Percentiles rank a stretch among this genome's conserved stretches.
Conservation (phyloP, 2,888 invertebrate species). For the Allolobophora icterica region DNA sequence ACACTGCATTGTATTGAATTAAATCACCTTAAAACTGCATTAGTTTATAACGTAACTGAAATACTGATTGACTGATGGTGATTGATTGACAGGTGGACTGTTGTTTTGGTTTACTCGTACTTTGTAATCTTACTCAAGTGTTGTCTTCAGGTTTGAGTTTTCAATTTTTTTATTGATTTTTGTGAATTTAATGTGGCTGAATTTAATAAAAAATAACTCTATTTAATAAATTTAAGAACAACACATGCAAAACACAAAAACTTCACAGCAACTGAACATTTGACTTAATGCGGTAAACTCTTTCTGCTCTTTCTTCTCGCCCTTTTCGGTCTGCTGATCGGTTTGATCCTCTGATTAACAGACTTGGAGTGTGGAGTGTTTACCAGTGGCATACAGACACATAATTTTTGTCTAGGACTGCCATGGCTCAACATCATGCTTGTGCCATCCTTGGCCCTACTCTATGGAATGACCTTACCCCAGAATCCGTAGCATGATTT, state of each 20-base stretch:
- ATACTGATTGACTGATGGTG: neutral
- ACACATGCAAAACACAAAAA: neutral
- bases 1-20: neutral
- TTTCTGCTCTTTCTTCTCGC: no score
- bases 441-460: no score
- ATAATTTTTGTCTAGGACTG: no score
- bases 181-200: neutral
- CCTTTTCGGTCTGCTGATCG: no score
- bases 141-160: conserved; percentile 70
- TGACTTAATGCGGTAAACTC: no score
- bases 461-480: no score
- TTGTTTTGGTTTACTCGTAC: conserved; percentile 86
- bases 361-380: neutral
- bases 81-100: conserved; percentile 75
- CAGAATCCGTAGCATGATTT: no score
- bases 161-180: neutral
- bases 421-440: no score
- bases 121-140: conserved; percentile 86
- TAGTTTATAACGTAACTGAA: neutral
- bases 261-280: neutral
- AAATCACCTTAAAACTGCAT: neutral
- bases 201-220: neutral
- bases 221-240: neutral
- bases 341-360: no score
- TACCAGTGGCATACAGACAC: neutral